Evolutionary conservation across 2,888 invertebrate genomes (phyloP), one percentile per base, ranked within the genome.

Genomic region (Rhingia campestris): DNA sequence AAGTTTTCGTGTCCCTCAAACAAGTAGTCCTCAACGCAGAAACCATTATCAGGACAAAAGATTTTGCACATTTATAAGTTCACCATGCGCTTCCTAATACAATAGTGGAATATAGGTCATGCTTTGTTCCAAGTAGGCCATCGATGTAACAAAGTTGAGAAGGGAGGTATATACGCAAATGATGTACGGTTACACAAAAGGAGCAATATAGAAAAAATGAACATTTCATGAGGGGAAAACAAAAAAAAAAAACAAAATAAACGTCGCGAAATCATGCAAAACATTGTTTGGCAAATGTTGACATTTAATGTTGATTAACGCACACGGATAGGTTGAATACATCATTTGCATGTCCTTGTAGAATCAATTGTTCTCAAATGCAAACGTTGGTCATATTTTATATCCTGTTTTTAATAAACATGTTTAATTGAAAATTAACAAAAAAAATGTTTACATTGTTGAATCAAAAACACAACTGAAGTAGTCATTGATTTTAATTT

Each of bases 91-190:
- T 58, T 51, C 74, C 35, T 41, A 51, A 41, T 10, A 77, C 66
- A 72, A 72, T 67, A 54, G 37, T 12, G 5, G 33, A 74, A 80
- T 67, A 81, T 77, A 45, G 81, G 81, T 61, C 81, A 81, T 30
- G 72, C 67, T 67, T 45, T 35, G 47, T 47, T 45, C 59, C 12
- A 72, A 72, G 37, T 66, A 77, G 81, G 72, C 37, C 72, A 81
- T 81, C 81, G 81, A 81, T 77, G 77, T 77, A 81, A 72, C 77
- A 61, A 77, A 54, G 72, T 37, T 43, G 32, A 67, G 37, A 59
- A 56, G 35, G 64, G 30, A 61, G 22, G 22, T 22, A 22, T 22
- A 22, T 22, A 22, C 22, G 22, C 22, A 43, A 66, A 41, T 45
- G 22, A 35, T 56, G 39, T 33, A 45, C 9, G 7, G 32, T 58